Percentiles rank a stretch among this genome's conserved stretches.
Evolutionary conservation across 2,113 vertebrate genomes (phyloP).

Genomic region (Vulpes ferrilata): DNA sequence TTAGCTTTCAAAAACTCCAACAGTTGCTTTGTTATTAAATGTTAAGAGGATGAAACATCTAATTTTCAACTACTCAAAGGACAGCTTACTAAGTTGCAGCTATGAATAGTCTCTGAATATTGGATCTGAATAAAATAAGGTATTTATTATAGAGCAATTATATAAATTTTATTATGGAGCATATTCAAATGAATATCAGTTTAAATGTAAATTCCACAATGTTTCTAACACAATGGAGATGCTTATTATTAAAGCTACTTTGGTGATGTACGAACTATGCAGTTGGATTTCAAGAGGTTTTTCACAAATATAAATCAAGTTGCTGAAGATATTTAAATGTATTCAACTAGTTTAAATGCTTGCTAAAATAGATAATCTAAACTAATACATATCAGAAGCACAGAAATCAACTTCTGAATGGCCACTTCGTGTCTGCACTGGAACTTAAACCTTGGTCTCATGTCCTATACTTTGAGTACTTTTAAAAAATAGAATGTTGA

Average conservation of each 20-base stretch:
- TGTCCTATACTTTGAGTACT: not conserved
- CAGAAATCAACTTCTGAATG: constrained; percentile 1
- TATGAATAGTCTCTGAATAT: constrained; percentile 24
- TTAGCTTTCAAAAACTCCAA: constrained; percentile 37
- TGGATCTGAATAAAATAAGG: constrained; percentile 41
- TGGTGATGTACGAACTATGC: not conserved
- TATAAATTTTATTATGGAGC: constrained; percentile 68
- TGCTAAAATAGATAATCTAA: constrained; percentile 49
- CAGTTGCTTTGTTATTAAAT: constrained; percentile 37
- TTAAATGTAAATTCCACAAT: constrained; percentile 68
- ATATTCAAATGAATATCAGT: constrained; percentile 47
- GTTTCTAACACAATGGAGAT: constrained; percentile 35
- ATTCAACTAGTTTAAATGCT: constrained; percentile 48
- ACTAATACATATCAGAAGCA: constrained; percentile 15
- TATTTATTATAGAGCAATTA: constrained; percentile 64
- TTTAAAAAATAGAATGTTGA: not conserved
- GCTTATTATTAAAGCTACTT: constrained; percentile 47
- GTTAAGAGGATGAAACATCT: constrained; percentile 37
- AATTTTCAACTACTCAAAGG: constrained; percentile 51
- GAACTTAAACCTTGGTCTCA: not conserved
- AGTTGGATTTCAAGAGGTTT: constrained; percentile 57
- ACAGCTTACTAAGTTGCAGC: constrained; percentile 12
- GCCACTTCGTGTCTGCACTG: not conserved
- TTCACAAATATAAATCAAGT: constrained; percentile 61
- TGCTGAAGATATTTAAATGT: constrained; percentile 1